phyloP scores from a whole-genome alignment of 1,140 invertebrate species.

The Hestina assimilis region DNA sequence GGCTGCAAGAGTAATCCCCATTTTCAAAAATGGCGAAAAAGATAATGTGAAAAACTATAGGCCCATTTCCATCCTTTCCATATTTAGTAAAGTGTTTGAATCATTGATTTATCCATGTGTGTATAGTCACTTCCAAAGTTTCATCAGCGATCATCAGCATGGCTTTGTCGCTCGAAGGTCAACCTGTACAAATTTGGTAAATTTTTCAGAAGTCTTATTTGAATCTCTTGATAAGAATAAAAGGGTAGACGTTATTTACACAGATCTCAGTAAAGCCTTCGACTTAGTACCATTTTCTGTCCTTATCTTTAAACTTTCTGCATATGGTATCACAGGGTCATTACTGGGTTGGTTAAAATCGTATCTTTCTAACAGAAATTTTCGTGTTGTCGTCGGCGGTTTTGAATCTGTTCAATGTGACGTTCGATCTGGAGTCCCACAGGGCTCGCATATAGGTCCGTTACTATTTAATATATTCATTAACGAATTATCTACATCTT shows the following conservation, averaged over 20 bases:
- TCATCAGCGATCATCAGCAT: slow-evolving; percentile 3
- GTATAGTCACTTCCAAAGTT: background rate
- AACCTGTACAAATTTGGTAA: slow-evolving; percentile 1
- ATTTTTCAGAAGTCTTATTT: background rate
- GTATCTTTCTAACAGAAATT: background rate
- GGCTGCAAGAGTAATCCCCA: background rate
- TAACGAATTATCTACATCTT: background rate
- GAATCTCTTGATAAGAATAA: background rate
- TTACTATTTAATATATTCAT: slow-evolving; percentile 8
- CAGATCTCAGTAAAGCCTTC: slow-evolving; percentile 10
- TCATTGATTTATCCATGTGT: too few species aligned
- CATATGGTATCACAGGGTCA: background rate
- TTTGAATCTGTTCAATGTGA: background rate
- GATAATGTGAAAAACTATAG: too few species aligned
- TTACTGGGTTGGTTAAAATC: background rate
- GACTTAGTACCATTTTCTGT: background rate
- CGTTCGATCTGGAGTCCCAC: slow-evolving; percentile 3
- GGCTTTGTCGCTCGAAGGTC: background rate
- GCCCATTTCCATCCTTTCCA: too few species aligned
- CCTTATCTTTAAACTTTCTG: background rate
- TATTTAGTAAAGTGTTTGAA: too few species aligned
- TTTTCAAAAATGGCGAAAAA: too few species aligned
- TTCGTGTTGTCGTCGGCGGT: background rate
- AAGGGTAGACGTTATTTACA: slow-evolving; percentile 2
- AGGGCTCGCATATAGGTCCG: slow-evolving; percentile 7